A percentile compares a stretch with the other conserved stretches of the same genome.
These are phyloP conservation scores for Xestoiulus laeticollis DNA, from an alignment of 2,888 invertebrate genomes.

Conservation along the genomic window DNA sequence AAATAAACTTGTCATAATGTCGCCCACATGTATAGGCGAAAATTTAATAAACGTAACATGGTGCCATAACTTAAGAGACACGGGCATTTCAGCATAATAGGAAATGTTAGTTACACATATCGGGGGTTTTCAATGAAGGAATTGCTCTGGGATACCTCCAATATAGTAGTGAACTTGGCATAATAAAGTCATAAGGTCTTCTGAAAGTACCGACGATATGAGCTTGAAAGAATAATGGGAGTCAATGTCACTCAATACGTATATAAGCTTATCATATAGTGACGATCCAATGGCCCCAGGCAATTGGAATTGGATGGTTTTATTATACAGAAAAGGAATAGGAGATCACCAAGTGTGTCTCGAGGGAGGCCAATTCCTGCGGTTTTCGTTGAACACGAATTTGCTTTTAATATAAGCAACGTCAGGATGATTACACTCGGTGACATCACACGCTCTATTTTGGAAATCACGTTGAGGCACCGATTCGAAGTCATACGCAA, in stretches of 20 bases:
- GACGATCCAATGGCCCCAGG: slow-evolving; percentile 36
- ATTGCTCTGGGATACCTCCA: slow-evolving; percentile 17
- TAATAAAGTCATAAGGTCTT: slow-evolving; percentile 38
- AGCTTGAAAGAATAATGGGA: slow-evolving; percentile 19
- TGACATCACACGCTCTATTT: slow-evolving; percentile 41
- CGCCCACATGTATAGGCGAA: background rate
- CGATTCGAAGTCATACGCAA: background rate
- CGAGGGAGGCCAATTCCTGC: slow-evolving; percentile 51
- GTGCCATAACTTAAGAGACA: background rate
- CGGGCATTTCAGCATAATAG: background rate
- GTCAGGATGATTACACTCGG: slow-evolving; percentile 51
- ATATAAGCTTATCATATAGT: slow-evolving; percentile 33
- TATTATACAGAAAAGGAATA: slow-evolving; percentile 48
- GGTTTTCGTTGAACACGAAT: slow-evolving; percentile 53
- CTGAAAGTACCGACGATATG: slow-evolving; percentile 7
- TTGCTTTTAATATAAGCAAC: slow-evolving; percentile 53
- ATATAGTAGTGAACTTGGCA: slow-evolving; percentile 11
- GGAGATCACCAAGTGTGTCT: slow-evolving; percentile 49
- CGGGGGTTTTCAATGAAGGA: background rate
- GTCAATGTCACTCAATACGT: background rate
- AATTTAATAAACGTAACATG: slow-evolving; percentile 16
- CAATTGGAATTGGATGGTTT: slow-evolving; percentile 40
- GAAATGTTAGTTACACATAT: background rate
- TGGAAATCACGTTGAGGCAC: slow-evolving; percentile 23
- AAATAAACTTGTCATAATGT: background rate